Evolutionary conservation across 2,888 invertebrate species (phyloP).

Genomic region (Strigamia transsilvanica): DNA sequence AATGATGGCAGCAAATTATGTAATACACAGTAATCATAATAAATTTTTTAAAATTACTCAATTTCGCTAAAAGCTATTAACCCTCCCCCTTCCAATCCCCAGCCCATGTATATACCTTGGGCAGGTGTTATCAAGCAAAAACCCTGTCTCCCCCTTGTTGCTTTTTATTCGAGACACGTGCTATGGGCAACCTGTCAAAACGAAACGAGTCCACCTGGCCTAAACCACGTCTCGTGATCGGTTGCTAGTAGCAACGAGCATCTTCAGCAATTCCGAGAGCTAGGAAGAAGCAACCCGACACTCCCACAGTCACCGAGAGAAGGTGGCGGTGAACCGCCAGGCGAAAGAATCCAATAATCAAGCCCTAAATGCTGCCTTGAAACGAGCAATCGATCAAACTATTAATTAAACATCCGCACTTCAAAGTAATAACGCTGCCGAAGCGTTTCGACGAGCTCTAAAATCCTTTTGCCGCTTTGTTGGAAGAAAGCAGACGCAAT

Average conservation of each 20-base stretch:
- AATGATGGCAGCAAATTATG: slow-evolving; percentile 22
- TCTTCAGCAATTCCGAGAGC: not conserved
- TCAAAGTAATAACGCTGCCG: not conserved
- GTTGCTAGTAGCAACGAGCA: slow-evolving; percentile 39
- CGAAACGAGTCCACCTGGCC: slow-evolving; percentile 35
- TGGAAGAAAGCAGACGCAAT: too few relatives aligned
- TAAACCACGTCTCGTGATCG: slow-evolving; percentile 15
- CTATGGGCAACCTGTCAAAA: not conserved
- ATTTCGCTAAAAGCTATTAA: slow-evolving; percentile 42
- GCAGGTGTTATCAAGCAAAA: slow-evolving; percentile 35
- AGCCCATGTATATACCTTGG: not conserved
- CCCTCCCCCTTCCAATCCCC: not conserved
- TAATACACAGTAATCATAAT: slow-evolving; percentile 36
- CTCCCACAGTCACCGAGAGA: slow-evolving; percentile 39
- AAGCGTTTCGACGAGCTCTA: not conserved
- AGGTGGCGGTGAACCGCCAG: slow-evolving; percentile 39
- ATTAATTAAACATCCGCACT: slow-evolving; percentile 18
- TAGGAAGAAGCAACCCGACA: slow-evolving; percentile 42
- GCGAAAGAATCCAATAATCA: not conserved
- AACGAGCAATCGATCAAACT: not conserved
- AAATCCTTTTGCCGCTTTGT: not conserved
- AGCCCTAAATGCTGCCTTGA: not conserved
- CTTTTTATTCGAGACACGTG: slow-evolving; percentile 29
- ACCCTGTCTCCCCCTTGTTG: not conserved
- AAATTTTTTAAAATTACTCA: slow-evolving; percentile 35